These are phyloP conservation scores for Bubo blakistoni DNA, from an alignment of 2,113 vertebrate species.

Conservation along the genomic window DNA sequence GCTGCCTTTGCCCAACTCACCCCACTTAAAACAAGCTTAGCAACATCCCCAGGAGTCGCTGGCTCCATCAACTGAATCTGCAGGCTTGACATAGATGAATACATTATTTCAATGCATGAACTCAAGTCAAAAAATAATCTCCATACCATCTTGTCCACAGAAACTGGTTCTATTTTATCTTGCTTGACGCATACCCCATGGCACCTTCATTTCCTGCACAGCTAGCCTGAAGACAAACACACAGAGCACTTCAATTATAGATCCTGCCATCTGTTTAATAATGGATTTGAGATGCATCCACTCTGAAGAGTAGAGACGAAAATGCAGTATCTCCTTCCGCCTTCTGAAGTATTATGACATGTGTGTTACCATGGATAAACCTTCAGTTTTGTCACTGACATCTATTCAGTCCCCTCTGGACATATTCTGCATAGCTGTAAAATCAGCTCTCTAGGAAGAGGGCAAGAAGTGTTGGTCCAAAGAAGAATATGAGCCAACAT, in stretches of 20 bases:
- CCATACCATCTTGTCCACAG: background rate
- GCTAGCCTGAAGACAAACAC: background rate
- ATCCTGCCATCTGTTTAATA: background rate
- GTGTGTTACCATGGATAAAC: background rate
- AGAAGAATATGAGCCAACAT: background rate
- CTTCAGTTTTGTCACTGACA: background rate
- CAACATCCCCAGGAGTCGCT: background rate
- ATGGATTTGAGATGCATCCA: background rate
- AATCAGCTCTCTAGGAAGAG: background rate
- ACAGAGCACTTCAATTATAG: background rate
- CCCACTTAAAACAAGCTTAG: background rate
- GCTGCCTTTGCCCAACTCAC: background rate
- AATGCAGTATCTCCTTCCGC: background rate
- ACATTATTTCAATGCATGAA: background rate
- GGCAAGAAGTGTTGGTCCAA: background rate
- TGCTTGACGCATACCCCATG: background rate
- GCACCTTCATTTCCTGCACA: background rate
- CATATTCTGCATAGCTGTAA: background rate
- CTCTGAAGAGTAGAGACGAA: background rate
- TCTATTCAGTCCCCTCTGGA: background rate
- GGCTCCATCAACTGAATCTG: background rate
- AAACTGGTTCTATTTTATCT: background rate
- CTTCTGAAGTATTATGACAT: background rate
- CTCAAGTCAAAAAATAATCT: background rate
- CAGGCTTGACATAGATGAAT: background rate